Percentiles rank a stretch among this genome's conserved stretches.
Conservation (phyloP, 2,797 vertebrate genomes). For the Limnodromus scolopaceus region DNA sequence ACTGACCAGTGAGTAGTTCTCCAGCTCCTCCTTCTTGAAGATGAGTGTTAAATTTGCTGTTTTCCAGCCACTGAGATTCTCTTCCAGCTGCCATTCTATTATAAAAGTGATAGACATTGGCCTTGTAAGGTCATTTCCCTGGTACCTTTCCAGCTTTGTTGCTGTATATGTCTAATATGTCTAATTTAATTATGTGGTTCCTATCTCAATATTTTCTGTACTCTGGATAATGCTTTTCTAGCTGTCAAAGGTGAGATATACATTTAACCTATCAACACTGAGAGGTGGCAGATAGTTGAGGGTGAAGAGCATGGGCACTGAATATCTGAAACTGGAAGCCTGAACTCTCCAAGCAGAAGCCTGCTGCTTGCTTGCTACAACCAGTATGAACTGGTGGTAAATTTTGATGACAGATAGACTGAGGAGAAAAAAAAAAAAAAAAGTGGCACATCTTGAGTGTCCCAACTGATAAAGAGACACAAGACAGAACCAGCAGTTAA, state of each 20-base stretch:
- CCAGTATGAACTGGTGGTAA: not conserved
- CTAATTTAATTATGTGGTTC: not conserved
- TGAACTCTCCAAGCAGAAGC: not conserved
- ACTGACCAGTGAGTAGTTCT: not conserved
- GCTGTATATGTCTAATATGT: not conserved
- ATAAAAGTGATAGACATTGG: not conserved
- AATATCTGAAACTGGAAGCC: not conserved
- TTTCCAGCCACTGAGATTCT: not conserved
- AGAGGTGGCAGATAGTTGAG: not conserved
- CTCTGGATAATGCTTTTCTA: not conserved
- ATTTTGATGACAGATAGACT: not conserved
- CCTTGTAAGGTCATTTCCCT: not conserved
- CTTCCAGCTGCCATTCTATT: not conserved
- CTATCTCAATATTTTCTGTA: not conserved
- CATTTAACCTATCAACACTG: not conserved
- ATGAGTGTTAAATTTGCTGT: not conserved
- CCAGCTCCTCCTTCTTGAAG: not conserved
- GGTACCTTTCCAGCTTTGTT: not conserved
- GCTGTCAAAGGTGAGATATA: not conserved
- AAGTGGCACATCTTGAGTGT: not conserved
- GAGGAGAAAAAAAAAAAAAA: no score
- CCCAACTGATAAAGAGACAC: not conserved
- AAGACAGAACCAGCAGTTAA: accelerated
- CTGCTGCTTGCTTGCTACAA: not conserved
- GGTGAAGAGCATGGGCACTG: not conserved